Conservation (phyloP, 2,888 invertebrate species). For the Lasioglossum pauxillum region DNA sequence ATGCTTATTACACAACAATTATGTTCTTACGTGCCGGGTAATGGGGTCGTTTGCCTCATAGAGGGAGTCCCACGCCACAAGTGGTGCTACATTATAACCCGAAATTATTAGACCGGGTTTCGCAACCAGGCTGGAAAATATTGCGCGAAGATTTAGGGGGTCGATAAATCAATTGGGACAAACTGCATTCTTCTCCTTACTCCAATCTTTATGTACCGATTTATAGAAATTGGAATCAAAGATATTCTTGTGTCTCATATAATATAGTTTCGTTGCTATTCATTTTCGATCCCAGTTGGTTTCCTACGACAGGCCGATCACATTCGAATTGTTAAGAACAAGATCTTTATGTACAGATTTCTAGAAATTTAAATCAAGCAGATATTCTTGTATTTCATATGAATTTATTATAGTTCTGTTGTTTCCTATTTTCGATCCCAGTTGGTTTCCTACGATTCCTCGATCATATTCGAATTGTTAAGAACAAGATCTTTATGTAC, state of each 20-base stretch:
- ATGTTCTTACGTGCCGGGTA: slow-evolving; percentile 2
- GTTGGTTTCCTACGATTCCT: neutral
- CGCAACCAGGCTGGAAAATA: neutral
- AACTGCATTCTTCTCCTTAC: neutral
- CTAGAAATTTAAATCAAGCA: too few species aligned
- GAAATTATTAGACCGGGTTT: neutral
- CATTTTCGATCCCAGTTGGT: neutral
- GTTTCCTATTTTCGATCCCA: neutral
- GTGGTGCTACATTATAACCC: neutral
- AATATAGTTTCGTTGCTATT: neutral
- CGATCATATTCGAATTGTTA: neutral
- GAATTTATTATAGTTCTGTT: neutral
- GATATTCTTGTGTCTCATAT: neutral
- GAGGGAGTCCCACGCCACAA: neutral
- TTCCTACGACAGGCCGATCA: neutral
- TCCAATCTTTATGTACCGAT: neutral
- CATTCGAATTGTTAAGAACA: slow-evolving; percentile 11
- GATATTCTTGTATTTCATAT: too few species aligned
- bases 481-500: too few species aligned
- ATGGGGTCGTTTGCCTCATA: slow-evolving; percentile 1
- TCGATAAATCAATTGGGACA: neutral
- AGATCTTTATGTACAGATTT: neutral
- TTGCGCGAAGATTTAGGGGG: neutral
- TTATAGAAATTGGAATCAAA: neutral
- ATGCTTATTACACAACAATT: slow-evolving; percentile 12